These are phyloP conservation scores for Pachypanchax playfairii DNA, from an alignment of 2,113 vertebrate genomes.

Conservation along the genomic window DNA sequence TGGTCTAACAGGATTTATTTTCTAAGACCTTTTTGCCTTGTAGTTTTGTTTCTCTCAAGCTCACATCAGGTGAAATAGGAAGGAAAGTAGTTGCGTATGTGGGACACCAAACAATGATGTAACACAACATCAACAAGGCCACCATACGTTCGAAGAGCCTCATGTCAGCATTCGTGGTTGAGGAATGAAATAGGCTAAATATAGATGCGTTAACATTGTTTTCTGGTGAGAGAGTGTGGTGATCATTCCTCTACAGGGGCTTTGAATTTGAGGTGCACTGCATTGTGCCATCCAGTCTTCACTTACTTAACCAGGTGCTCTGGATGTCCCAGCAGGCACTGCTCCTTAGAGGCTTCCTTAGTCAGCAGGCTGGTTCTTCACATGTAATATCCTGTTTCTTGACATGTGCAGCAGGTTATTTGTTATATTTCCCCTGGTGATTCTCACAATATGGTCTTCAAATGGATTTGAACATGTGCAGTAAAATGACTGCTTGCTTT, in stretches of 20 bases:
- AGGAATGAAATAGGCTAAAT: conserved; percentile 7
- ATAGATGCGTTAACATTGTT: conserved; percentile 1
- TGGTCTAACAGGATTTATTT: too few relatives aligned
- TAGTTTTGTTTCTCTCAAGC: not conserved
- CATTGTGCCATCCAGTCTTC: conserved; percentile 33
- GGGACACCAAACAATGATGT: conserved; percentile 15
- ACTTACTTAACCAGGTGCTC: conserved; percentile 51
- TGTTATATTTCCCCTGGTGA: conserved; percentile 70
- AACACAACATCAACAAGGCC: conserved; percentile 10
- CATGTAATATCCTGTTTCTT: conserved; percentile 73
- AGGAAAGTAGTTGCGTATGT: not conserved
- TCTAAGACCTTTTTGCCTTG: not conserved
- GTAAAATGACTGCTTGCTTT: conserved; percentile 44
- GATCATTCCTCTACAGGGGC: conserved; percentile 19
- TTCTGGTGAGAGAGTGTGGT: not conserved
- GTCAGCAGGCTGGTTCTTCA: conserved; percentile 68
- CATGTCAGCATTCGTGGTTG: conserved; percentile 13
- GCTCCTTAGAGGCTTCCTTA: conserved; percentile 61
- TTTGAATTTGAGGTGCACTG: conserved; percentile 12
- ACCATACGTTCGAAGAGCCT: not conserved
- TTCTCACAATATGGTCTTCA: conserved; percentile 54
- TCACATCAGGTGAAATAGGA: not conserved
- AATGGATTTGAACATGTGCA: conserved; percentile 44
- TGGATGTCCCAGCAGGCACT: conserved; percentile 52
- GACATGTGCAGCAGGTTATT: conserved; percentile 63